phyloP scores from a whole-genome alignment of 92 coral and sea anemone genomes.

The Zoanthus sociatus region DNA sequence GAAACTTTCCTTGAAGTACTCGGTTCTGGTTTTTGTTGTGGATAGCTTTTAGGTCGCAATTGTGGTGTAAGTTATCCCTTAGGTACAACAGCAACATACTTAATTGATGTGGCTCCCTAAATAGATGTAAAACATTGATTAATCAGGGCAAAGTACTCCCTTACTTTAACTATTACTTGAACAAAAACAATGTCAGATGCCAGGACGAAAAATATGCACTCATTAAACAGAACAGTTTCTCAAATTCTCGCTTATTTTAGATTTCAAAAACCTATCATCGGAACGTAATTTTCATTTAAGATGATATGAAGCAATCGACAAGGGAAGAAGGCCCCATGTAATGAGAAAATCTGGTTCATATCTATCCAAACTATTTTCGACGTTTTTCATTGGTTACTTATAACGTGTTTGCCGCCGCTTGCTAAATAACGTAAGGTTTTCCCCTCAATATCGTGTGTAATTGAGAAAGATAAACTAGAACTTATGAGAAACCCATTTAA shows the following conservation, averaged over 20 bases:
- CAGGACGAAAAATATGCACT: conserved; percentile 21
- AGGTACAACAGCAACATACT: not conserved
- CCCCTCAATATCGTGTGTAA: not conserved
- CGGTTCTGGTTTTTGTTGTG: not conserved
- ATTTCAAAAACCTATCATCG: not conserved
- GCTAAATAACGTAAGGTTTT: not conserved
- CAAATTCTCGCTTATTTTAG: not conserved
- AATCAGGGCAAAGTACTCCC: not conserved
- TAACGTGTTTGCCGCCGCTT: not conserved
- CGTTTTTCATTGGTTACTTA: conserved; percentile 28
- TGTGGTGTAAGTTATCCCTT: not conserved
- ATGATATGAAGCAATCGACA: not conserved
- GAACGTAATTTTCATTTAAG: not conserved
- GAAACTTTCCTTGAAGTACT: not conserved
- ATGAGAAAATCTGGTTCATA: not conserved
- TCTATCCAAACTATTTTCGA: not conserved
- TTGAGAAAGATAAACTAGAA: not conserved
- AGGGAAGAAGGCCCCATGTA: not conserved
- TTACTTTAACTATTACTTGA: not conserved
- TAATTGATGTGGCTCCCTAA: not conserved
- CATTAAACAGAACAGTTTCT: not conserved
- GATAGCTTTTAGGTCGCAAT: conserved; percentile 12
- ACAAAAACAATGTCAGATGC: conserved; percentile 31
- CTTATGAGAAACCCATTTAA: not conserved
- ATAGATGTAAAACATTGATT: not conserved